Percentiles rank a stretch among this genome's conserved stretches.
Conservation (phyloP, 2,888 invertebrate species). For the Heterodera filipjevi region DNA sequence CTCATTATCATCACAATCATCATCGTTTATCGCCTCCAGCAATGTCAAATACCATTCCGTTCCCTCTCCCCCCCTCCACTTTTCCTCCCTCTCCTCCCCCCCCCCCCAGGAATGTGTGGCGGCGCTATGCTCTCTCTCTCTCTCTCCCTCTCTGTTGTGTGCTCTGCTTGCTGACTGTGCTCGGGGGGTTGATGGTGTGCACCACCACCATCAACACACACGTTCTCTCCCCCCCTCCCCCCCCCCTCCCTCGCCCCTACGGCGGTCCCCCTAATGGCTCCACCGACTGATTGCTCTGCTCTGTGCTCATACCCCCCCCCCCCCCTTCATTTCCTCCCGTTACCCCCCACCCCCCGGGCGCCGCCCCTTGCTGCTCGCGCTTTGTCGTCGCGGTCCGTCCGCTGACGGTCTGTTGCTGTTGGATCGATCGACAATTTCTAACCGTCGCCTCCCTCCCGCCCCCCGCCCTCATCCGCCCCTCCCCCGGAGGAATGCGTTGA, state of each 20-base stretch:
- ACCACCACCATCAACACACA: not conserved
- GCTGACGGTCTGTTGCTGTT: not conserved
- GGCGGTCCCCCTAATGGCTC: not conserved
- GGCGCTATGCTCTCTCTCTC: not conserved
- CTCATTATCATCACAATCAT: not conserved
- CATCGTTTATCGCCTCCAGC: conserved; percentile 7
- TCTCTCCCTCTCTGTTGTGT: not conserved
- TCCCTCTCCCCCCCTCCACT: not conserved
- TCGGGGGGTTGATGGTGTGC: not conserved
- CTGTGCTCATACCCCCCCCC: not conserved
- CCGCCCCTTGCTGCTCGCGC: not conserved
- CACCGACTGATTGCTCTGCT: not conserved
- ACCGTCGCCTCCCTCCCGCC: too few relatives aligned
- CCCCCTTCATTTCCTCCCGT: too few relatives aligned
- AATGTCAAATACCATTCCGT: conserved; percentile 11
- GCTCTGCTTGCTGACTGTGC: too few relatives aligned
- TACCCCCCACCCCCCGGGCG: not conserved
- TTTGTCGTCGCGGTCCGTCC: not conserved
- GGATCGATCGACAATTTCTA: not conserved
- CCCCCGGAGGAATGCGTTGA: conserved; percentile 1
- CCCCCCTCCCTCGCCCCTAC: not conserved
- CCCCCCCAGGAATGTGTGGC: conserved; percentile 3
- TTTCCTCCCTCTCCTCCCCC: not conserved
- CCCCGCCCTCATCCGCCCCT: not conserved
- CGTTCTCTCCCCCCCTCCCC: not conserved